Evolutionary conservation across 2,797 vertebrate species (phyloP), one percentile per base, ranked within the genome.

Genomic region (Ispidina lecontei): DNA sequence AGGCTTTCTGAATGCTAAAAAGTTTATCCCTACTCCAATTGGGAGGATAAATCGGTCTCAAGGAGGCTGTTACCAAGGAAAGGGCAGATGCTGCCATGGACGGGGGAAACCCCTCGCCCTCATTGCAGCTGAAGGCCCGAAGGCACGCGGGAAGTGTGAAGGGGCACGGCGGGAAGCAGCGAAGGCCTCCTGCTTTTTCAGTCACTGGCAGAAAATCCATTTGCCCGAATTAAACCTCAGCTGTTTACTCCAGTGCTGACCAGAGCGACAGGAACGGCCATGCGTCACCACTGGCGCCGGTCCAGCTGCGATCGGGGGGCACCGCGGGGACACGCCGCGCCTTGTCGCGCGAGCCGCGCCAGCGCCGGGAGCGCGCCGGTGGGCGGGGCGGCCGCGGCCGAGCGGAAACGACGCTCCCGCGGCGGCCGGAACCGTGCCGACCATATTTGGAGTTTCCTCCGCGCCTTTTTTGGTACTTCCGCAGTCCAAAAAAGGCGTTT

Each of bases 361-460:
- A 13, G 29, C 5, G 19, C 11, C 39, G 72, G 37, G 54, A 39
- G 47, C 51, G 60, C 35, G 76, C 68, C 15, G 10, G 65, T 8
- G 7, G 72, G 14, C 14, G 37, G 26, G 25, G 19, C 39, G 7
- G 56, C 35, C 77, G 37, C n/a, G 73, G 47, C 56, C 26, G 43
- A 87, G 17, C 73, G 79, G 65, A 90, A 83, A 25, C 69, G 1
- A 16, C 19, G 3, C 49, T 67, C 31, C 23, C 18, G 35, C 73
- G 2, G 11, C 14, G 7, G 10, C 94, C 90, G 93, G 93, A 93
- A 89, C 26, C 2, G 0, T 0, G 2, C 5, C 5, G 4, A 10
- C 93, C 95, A 92, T 39, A 93, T 84, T 29, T 92, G 87, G 93
- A 0, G 21, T 33, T 93, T 94, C 91, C 95, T 58, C 10, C 21